These are phyloP conservation scores for Tringa solitaria DNA, from an alignment of 2,113 vertebrate genomes.

Conservation along the genomic window DNA sequence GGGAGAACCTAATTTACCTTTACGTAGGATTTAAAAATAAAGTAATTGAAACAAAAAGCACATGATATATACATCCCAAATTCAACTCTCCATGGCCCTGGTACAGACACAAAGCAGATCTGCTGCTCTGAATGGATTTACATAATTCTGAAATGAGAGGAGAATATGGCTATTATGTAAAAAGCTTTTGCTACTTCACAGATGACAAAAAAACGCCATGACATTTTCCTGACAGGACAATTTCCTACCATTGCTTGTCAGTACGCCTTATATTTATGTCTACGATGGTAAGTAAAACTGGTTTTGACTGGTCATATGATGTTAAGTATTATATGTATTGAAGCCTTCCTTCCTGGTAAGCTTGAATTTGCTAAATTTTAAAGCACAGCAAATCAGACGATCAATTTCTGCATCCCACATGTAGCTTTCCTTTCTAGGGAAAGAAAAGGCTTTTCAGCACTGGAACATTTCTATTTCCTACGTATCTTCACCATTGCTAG, in stretches of 20 bases:
- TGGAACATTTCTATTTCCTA: neutral
- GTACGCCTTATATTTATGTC: neutral
- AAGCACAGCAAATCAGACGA: neutral
- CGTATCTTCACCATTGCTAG: neutral
- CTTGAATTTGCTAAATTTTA: neutral
- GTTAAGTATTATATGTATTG: neutral
- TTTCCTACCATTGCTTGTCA: constrained; percentile 57
- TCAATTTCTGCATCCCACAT: neutral
- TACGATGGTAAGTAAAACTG: constrained; percentile 26
- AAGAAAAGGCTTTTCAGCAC: neutral
- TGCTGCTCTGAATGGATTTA: neutral
- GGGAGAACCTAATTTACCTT: neutral
- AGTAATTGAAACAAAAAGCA: constrained; percentile 41
- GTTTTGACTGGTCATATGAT: constrained; percentile 30
- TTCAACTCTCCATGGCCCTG: neutral
- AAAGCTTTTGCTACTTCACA: constrained; percentile 56
- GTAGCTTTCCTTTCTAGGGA: neutral
- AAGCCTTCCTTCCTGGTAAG: neutral
- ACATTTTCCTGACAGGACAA: constrained; percentile 57
- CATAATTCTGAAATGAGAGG: neutral
- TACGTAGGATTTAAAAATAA: neutral
- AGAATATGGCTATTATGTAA: constrained; percentile 19
- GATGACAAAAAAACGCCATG: constrained; percentile 47
- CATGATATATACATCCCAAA: neutral
- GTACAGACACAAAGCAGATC: neutral